phyloP scores from a whole-genome alignment of 2,113 vertebrate genomes.

The Catharus bicknelli region DNA sequence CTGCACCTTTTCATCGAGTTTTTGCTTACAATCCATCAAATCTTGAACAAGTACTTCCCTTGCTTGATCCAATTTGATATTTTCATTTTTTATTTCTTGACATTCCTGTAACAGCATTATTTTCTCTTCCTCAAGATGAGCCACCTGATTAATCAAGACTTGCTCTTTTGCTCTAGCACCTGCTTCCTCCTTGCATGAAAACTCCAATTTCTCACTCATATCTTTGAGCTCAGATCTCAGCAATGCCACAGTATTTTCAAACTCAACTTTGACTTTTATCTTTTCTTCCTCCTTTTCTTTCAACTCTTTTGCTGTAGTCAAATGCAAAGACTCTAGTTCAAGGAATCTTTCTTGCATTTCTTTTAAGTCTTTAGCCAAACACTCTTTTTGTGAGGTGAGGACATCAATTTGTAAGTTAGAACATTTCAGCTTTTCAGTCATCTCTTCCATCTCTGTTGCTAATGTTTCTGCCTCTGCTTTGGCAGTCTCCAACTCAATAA shows the following conservation, averaged over 20 bases:
- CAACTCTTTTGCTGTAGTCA: slow-evolving; percentile 41
- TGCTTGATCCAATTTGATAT: slow-evolving; percentile 14
- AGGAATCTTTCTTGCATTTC: slow-evolving; percentile 45
- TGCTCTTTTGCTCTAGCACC: slow-evolving; percentile 45
- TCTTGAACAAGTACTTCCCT: slow-evolving; percentile 59
- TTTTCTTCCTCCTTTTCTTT: slow-evolving; percentile 69
- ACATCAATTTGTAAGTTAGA: slow-evolving; percentile 49
- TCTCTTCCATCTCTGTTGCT: slow-evolving; percentile 45
- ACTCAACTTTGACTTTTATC: slow-evolving; percentile 37
- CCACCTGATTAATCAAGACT: slow-evolving; percentile 45
- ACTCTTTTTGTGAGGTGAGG: slow-evolving; percentile 75
- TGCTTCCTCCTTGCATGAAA: slow-evolving; percentile 56
- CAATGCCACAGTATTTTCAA: slow-evolving; percentile 37
- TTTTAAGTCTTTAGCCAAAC: slow-evolving; percentile 68
- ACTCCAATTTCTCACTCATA: slow-evolving; percentile 44
- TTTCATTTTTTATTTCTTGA: slow-evolving; percentile 59
- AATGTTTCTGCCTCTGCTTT: slow-evolving; percentile 82
- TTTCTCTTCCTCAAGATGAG: slow-evolving; percentile 67
- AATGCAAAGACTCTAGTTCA: slow-evolving; percentile 38
- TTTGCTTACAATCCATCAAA: slow-evolving; percentile 44
- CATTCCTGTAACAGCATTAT: slow-evolving; percentile 54
- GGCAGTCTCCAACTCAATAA: slow-evolving; percentile 80
- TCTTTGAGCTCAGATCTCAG: slow-evolving; percentile 73
- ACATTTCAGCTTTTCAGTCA: slow-evolving; percentile 8
- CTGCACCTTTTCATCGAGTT: slow-evolving; percentile 44